A percentile compares a stretch with the other conserved stretches of the same genome.
These are phyloP conservation scores for Craniophora ligustri DNA, from an alignment of 2,888 invertebrate genomes.

Conservation along the genomic window DNA sequence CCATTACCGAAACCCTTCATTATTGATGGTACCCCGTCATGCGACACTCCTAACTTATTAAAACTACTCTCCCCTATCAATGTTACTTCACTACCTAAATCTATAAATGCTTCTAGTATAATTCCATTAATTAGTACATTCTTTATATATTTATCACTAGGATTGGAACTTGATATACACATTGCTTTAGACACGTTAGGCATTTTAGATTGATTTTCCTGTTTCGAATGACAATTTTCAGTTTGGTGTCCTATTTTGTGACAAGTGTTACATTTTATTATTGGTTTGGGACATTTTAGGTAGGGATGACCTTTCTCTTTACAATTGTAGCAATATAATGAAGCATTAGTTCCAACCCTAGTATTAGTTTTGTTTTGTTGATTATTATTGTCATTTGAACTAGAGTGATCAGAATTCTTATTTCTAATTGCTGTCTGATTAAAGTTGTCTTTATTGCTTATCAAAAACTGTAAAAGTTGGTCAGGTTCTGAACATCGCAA, in stretches of 20 bases:
- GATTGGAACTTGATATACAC: not conserved
- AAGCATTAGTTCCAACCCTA: not conserved
- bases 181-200: not conserved
- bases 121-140: not conserved
- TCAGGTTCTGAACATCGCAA: conserved; percentile 11
- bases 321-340: conserved; percentile 16
- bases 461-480: conserved; percentile 6
- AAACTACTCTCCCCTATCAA: not conserved
- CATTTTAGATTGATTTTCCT: not conserved
- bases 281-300: conserved; percentile 7
- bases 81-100: conserved; percentile 16
- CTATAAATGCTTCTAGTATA: conserved; percentile 3
- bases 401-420: not conserved
- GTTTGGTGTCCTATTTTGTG: conserved; percentile 10
- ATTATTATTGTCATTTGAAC: not conserved
- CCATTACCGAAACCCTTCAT: conserved; percentile 11
- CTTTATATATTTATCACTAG: conserved; percentile 1
- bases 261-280: conserved; percentile 4
- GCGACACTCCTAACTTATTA: not conserved
- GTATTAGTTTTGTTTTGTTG: not conserved
- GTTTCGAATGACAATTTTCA: not conserved
- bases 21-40: not conserved
- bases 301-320: conserved; percentile 18
- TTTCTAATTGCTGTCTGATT: not conserved
- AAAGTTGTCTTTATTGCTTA: conserved; percentile 12